A percentile compares a stretch with the other conserved stretches of the same genome.
phyloP scores from a whole-genome alignment of 2,888 invertebrate species.

The Caenorhabditis imperialis region DNA sequence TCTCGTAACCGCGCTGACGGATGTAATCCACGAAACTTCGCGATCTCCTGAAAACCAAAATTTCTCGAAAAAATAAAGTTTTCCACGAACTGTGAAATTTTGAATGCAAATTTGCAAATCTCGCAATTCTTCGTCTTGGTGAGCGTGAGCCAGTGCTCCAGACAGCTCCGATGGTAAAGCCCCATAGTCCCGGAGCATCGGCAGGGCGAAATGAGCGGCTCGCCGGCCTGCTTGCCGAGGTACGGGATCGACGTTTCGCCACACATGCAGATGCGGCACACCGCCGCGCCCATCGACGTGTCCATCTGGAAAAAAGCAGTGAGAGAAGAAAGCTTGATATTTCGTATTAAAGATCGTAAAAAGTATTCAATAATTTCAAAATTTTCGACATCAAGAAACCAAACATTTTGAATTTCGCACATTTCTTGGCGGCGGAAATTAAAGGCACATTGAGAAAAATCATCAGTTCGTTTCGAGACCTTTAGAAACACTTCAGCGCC shows the following conservation, averaged over 20 bases:
- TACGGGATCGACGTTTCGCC: slow-evolving; percentile 78
- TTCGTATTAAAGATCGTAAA: too few species aligned
- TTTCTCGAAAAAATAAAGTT: slow-evolving; percentile 60
- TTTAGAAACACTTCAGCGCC: too few species aligned
- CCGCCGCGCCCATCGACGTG: slow-evolving; percentile 64
- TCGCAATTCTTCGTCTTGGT: slow-evolving; percentile 86
- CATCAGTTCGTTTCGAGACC: too few species aligned
- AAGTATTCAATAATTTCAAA: too few species aligned
- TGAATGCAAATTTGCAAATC: slow-evolving; percentile 84
- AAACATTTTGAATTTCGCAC: too few species aligned
- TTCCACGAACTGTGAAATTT: slow-evolving; percentile 81
- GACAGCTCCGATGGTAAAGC: slow-evolving; percentile 84
- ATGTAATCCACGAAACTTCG: slow-evolving; percentile 77
- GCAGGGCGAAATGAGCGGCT: slow-evolving; percentile 82
- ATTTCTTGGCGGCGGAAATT: too few species aligned
- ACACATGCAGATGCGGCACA: slow-evolving; percentile 82
- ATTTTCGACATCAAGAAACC: too few species aligned
- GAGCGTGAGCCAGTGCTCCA: slow-evolving; percentile 85
- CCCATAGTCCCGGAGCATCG: slow-evolving; percentile 84
- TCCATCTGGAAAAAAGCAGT: slow-evolving; percentile 14
- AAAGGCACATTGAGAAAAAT: too few species aligned
- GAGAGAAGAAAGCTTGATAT: too few species aligned
- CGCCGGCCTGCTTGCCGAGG: slow-evolving; percentile 71
- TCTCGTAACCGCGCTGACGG: slow-evolving; percentile 42
- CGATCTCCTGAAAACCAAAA: slow-evolving; percentile 73